Conservation (phyloP, 1,140 invertebrate genomes). For the Branchinecta lindahli region DNA sequence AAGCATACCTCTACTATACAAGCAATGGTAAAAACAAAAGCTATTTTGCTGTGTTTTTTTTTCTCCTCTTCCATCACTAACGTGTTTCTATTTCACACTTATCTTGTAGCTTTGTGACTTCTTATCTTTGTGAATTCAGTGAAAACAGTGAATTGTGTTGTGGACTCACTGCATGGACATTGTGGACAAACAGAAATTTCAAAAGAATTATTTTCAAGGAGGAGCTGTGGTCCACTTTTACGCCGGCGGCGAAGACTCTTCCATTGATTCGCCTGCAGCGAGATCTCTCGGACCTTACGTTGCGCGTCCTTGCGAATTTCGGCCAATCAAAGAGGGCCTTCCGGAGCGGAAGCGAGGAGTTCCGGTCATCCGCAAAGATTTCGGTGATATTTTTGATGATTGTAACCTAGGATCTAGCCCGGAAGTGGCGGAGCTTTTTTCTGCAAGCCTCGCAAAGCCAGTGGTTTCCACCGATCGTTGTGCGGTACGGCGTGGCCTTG, state of each 20-base stretch:
- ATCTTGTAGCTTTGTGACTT: too few relatives aligned
- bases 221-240: conserved; percentile 9
- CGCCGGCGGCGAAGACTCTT: neutral
- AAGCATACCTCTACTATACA: too few relatives aligned
- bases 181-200: too few relatives aligned
- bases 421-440: neutral
- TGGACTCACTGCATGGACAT: too few relatives aligned
- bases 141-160: too few relatives aligned
- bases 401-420: neutral
- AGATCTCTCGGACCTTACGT: neutral
- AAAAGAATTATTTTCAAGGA: conserved; percentile 2
- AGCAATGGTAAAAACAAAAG: too few relatives aligned
- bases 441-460: neutral
- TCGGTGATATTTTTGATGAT: neutral
- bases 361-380: neutral
- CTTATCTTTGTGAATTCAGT: too few relatives aligned
- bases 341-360: neutral
- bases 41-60: too few relatives aligned
- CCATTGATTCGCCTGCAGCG: neutral
- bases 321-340: neutral
- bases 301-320: neutral
- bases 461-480: too few relatives aligned
- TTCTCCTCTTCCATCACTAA: too few relatives aligned
- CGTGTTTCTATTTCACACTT: too few relatives aligned
- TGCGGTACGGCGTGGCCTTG: too few relatives aligned